A percentile compares a stretch with the other conserved stretches of the same genome.
Conservation (phyloP, 2,888 invertebrate species). For the Didymodactylos carnosus region DNA sequence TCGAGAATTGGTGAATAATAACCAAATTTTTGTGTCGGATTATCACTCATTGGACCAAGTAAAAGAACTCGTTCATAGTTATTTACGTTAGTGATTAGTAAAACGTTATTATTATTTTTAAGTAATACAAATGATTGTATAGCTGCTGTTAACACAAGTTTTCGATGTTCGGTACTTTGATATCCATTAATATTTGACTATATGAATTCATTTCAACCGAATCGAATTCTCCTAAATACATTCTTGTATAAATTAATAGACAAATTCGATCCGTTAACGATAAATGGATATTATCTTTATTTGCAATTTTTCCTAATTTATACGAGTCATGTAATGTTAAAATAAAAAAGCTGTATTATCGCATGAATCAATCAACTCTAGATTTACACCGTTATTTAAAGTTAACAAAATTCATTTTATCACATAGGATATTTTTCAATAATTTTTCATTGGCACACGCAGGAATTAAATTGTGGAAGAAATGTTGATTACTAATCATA, state of each 20-base stretch:
- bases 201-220: slow-evolving; percentile 16
- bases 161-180: background rate
- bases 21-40: background rate
- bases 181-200: background rate
- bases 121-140: background rate
- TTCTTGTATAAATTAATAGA: slow-evolving; percentile 19
- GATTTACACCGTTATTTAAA: slow-evolving; percentile 18
- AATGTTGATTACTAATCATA: slow-evolving; percentile 1
- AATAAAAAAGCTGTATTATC: background rate
- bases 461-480: slow-evolving; percentile 1
- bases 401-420: slow-evolving; percentile 17
- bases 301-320: slow-evolving; percentile 14
- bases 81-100: background rate
- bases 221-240: slow-evolving; percentile 20
- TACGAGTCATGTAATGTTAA: slow-evolving; percentile 17
- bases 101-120: background rate
- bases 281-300: too few species aligned
- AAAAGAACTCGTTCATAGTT: background rate
- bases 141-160: background rate
- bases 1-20: background rate
- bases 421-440: slow-evolving; percentile 17
- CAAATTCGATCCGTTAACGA: slow-evolving; percentile 15
- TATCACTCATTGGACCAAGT: background rate
- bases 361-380: slow-evolving; percentile 16
- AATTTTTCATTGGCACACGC: slow-evolving; percentile 18